These are phyloP conservation scores for Catostomus latipinnis DNA, from an alignment of 2,797 vertebrate genomes.

Conservation along the genomic window DNA sequence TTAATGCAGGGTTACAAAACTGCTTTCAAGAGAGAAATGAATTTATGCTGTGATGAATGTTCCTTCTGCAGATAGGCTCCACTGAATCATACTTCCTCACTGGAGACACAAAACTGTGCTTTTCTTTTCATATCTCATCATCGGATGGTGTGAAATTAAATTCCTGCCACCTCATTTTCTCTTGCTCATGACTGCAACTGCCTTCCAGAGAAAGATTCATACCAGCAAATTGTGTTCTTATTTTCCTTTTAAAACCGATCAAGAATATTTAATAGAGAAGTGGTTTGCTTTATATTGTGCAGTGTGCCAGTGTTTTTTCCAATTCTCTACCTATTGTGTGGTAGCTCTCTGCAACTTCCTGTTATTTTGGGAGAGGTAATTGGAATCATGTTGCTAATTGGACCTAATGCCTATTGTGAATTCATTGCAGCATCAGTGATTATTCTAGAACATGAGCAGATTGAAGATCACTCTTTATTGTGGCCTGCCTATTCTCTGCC, in stretches of 20 bases:
- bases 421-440: constrained; percentile 1
- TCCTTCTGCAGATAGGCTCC: constrained; percentile 34
- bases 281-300: constrained; percentile 27
- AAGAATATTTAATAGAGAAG: constrained; percentile 27
- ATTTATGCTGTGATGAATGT: constrained; percentile 34
- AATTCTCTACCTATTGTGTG: not conserved
- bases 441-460: not conserved
- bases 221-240: constrained; percentile 18
- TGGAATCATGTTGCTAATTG: not conserved
- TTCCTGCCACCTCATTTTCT: not conserved
- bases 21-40: constrained; percentile 11
- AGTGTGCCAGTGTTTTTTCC: constrained; percentile 49
- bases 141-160: not conserved
- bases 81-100: constrained; percentile 40
- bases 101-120: constrained; percentile 56
- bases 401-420: constrained; percentile 7
- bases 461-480: not conserved
- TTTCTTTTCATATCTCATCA: constrained; percentile 22
- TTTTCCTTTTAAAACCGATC: constrained; percentile 13
- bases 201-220: not conserved
- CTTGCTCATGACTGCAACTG: constrained; percentile 14
- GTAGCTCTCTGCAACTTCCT: constrained; percentile 4
- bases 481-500: constrained; percentile 56
- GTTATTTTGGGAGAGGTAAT: not conserved
- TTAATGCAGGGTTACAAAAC: not conserved